A percentile compares a stretch with the other conserved stretches of the same genome.
phyloP scores from a whole-genome alignment of 2,113 vertebrate genomes.

The Osmerus mordax region DNA sequence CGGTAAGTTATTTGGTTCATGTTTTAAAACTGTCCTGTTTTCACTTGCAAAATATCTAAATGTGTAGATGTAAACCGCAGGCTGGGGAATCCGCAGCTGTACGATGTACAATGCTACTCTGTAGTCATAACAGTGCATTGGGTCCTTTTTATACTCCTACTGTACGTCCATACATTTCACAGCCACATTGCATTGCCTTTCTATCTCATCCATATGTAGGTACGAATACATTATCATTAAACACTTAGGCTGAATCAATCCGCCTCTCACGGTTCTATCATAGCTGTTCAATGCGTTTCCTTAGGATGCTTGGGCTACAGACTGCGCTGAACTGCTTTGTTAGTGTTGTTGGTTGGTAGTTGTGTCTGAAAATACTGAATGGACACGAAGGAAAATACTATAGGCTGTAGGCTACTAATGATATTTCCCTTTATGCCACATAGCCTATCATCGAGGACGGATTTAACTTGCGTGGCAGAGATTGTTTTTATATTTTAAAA shows the following conservation, averaged over 20 bases:
- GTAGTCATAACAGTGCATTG: too few species aligned
- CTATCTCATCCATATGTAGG: slow-evolving; percentile 1
- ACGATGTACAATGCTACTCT: background rate
- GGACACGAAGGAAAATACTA: slow-evolving; percentile 16
- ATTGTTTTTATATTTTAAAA: too few species aligned
- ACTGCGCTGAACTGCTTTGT: slow-evolving; percentile 9
- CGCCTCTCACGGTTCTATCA: background rate
- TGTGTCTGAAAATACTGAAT: slow-evolving; percentile 14
- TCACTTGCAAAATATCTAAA: slow-evolving; percentile 2
- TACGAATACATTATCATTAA: slow-evolving; percentile 23
- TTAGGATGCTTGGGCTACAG: background rate
- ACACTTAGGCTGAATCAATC: background rate
- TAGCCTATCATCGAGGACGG: too few species aligned
- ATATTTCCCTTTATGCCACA: too few species aligned
- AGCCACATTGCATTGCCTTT: background rate
- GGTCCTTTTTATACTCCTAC: too few species aligned
- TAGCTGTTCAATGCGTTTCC: background rate
- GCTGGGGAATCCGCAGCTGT: background rate
- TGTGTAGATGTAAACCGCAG: background rate
- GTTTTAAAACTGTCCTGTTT: slow-evolving; percentile 25
- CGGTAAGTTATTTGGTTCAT: slow-evolving; percentile 76
- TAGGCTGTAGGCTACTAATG: background rate
- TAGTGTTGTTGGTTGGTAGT: slow-evolving; percentile 19
- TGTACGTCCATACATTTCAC: background rate
- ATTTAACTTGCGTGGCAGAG: too few species aligned